Percentiles rank a stretch among this genome's conserved stretches.
Conservation (phyloP, 1,140 invertebrate genomes). For the Globodera rostochiensis region DNA sequence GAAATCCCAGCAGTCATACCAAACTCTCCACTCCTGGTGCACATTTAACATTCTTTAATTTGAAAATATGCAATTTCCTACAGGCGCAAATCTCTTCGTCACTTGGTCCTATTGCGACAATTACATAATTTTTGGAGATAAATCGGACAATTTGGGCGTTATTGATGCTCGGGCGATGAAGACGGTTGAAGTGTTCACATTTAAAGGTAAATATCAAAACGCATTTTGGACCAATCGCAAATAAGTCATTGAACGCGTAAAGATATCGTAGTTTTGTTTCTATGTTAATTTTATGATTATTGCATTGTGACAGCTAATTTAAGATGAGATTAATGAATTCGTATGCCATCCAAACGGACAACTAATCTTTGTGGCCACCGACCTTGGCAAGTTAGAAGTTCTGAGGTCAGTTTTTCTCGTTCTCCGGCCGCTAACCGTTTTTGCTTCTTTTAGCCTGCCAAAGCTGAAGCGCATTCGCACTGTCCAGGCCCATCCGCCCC, state of each 20-base stretch:
- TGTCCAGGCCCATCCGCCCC: conserved; percentile 49
- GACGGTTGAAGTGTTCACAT: conserved; percentile 15
- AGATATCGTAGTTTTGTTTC: no score
- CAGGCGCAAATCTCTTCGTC: conserved; percentile 44
- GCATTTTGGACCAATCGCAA: no score
- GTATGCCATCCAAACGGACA: conserved; percentile 49
- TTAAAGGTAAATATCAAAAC: conserved; percentile 12
- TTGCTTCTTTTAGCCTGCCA: conserved; percentile 38
- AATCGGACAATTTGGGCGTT: conserved; percentile 30
- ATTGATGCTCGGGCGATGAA: conserved; percentile 32
- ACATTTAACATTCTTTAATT: conserved; percentile 7
- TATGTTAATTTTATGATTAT: no score
- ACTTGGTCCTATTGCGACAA: conserved; percentile 36
- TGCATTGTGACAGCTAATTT: no score
- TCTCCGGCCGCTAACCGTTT: not conserved
- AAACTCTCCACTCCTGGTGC: conserved; percentile 26
- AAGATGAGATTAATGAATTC: conserved; percentile 51
- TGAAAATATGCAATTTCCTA: conserved; percentile 26
- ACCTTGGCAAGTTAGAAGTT: conserved; percentile 46
- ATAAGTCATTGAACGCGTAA: no score
- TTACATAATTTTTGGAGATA: conserved; percentile 37
- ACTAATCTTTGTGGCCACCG: conserved; percentile 43
- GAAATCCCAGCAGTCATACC: conserved; percentile 36
- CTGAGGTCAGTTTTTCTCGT: conserved; percentile 34
- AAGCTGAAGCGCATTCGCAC: conserved; percentile 43